Percentiles rank a stretch among this genome's conserved stretches.
phyloP scores from a whole-genome alignment of 2,888 invertebrate genomes.

The Lampropteryx suffumata region DNA sequence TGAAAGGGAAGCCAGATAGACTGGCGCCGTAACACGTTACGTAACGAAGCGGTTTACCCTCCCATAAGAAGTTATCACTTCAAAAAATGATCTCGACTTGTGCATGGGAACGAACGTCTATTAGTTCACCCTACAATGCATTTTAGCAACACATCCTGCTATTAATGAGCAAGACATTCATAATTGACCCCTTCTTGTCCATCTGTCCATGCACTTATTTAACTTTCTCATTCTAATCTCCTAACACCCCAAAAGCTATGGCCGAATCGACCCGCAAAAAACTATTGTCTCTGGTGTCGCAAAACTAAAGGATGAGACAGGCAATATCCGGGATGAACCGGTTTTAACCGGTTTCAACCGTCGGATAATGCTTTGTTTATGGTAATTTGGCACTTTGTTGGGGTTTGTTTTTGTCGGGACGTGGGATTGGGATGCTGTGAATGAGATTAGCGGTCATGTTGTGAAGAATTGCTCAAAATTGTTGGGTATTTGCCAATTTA shows the following conservation, averaged over 20 bases:
- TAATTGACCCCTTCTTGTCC: constrained; percentile 42
- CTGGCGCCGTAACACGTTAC: too few species aligned
- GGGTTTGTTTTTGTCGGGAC: constrained; percentile 55
- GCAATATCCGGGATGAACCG: constrained; percentile 68
- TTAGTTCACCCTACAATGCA: constrained; percentile 34
- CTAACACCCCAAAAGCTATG: constrained; percentile 50
- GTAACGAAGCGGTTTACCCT: too few species aligned
- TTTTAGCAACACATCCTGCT: constrained; percentile 38
- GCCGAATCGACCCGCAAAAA: constrained; percentile 62
- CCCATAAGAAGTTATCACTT: too few species aligned
- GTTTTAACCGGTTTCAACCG: constrained; percentile 62
- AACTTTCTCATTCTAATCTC: constrained; percentile 58
- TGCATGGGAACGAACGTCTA: constrained; percentile 28
- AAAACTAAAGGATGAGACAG: constrained; percentile 57
- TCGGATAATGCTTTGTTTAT: constrained; percentile 78
- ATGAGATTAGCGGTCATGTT: constrained; percentile 66
- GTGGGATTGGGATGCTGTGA: constrained; percentile 65
- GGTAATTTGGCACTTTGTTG: constrained; percentile 78
- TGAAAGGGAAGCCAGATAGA: too few species aligned
- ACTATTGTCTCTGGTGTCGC: constrained; percentile 71
- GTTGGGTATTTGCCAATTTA: background rate
- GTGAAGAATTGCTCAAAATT: constrained; percentile 12
- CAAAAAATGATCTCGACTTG: too few species aligned
- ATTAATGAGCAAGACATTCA: constrained; percentile 36
- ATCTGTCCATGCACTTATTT: constrained; percentile 45